phyloP scores from a whole-genome alignment of 2,888 invertebrate species.

The Lucinisca nassula region DNA sequence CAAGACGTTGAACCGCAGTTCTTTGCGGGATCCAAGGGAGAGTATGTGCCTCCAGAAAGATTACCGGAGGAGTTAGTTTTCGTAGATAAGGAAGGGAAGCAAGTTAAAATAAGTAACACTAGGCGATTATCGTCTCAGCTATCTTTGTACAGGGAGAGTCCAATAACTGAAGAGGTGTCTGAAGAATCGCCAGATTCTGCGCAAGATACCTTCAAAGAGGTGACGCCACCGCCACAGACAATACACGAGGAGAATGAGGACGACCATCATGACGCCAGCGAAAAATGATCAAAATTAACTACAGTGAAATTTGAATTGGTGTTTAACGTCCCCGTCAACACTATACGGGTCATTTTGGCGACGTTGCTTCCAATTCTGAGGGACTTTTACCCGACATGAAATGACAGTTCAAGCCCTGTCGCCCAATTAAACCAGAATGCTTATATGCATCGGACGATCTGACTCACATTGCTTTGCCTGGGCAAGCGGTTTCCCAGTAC shows the following conservation, averaged over 20 bases:
- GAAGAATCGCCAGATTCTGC: background rate
- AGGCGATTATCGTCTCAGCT: conserved; percentile 39
- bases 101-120: conserved; percentile 60
- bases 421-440: too few species aligned
- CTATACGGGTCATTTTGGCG: too few species aligned
- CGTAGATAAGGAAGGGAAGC: conserved; percentile 65
- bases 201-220: background rate
- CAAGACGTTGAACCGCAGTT: conserved; percentile 79
- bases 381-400: too few species aligned
- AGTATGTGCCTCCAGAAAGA: conserved; percentile 77
- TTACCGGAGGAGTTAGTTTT: conserved; percentile 75
- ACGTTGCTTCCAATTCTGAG: too few species aligned
- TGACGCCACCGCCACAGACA: background rate
- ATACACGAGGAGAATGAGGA: background rate
- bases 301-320: too few species aligned
- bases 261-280: too few species aligned
- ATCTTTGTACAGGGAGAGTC: conserved; percentile 5
- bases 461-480: too few species aligned
- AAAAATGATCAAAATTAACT: too few species aligned
- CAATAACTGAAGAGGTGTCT: conserved; percentile 5
- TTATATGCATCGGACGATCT: too few species aligned
- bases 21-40: conserved; percentile 75
- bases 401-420: too few species aligned
- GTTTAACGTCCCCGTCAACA: too few species aligned
- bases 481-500: too few species aligned